A percentile compares a stretch with the other conserved stretches of the same genome.
Conservation (phyloP, 2,888 invertebrate species). For the Aporophyla lueneburgensis region DNA sequence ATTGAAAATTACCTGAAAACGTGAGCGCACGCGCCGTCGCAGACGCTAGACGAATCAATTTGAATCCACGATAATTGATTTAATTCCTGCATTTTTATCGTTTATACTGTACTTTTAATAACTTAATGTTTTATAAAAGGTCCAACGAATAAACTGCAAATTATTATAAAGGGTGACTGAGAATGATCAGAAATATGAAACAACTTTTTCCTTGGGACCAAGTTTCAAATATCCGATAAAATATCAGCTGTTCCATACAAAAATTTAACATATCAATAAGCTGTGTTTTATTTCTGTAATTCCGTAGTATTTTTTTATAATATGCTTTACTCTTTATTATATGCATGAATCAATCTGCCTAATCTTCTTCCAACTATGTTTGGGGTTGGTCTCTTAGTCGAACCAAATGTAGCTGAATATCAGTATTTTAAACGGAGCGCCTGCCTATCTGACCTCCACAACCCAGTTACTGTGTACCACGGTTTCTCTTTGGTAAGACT, state of each 20-base stretch:
- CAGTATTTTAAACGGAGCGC: not conserved
- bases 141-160: not conserved
- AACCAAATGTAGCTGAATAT: no score
- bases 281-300: not conserved
- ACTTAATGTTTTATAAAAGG: not conserved
- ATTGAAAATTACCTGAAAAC: conserved; percentile 46
- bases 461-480: no score
- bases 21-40: conserved; percentile 33
- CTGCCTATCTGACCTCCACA: not conserved
- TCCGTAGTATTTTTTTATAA: not conserved
- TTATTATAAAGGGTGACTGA: no score
- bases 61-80: conserved; percentile 52
- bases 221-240: not conserved
- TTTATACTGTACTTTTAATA: conserved; percentile 1
- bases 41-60: conserved; percentile 50
- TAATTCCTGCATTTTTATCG: conserved; percentile 24
- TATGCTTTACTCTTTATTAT: no score
- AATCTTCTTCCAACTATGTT: not conserved
- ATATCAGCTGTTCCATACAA: not conserved
- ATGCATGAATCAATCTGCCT: no score
- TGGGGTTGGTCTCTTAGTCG: not conserved
- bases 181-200: not conserved
- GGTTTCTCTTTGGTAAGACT: not conserved
- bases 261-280: not conserved
- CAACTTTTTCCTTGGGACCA: not conserved